Percentiles rank a stretch among this genome's conserved stretches.
These are phyloP conservation scores for Myotis brandtii DNA, from an alignment of 2,113 vertebrate species.

Conservation along the genomic window DNA sequence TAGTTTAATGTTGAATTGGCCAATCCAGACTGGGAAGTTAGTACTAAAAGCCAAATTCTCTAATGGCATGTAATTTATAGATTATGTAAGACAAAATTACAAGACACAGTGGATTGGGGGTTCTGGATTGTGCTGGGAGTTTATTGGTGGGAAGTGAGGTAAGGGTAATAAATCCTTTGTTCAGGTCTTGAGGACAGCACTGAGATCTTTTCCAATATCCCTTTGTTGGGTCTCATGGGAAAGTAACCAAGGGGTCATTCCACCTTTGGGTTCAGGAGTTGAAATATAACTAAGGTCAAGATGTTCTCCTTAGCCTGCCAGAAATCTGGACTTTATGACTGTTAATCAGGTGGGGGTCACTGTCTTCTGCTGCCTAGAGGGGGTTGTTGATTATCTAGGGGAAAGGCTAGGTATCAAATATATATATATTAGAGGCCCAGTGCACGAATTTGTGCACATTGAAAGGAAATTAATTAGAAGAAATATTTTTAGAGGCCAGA, in stretches of 20 bases:
- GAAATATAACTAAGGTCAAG: background rate
- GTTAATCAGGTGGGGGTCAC: background rate
- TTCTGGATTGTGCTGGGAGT: background rate
- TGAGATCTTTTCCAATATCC: background rate
- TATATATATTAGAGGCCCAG: no score
- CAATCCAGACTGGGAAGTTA: background rate
- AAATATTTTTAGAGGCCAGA: no score
- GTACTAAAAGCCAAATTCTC: background rate
- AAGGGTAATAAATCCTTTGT: background rate
- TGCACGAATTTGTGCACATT: no score
- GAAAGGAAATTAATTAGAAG: no score
- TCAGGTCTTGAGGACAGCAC: background rate
- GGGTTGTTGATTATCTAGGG: no score
- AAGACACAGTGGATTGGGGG: background rate
- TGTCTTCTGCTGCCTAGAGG: background rate
- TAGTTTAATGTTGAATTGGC: background rate
- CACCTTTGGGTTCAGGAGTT: background rate
- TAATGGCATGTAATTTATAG: background rate
- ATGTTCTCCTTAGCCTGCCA: background rate
- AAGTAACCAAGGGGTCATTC: background rate
- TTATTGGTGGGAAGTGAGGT: background rate
- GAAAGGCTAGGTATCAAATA: no score
- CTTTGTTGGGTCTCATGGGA: background rate
- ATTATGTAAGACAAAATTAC: background rate
- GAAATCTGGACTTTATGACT: background rate